Conservation (phyloP, 2,888 invertebrate genomes). For the Limenitis camilla region DNA sequence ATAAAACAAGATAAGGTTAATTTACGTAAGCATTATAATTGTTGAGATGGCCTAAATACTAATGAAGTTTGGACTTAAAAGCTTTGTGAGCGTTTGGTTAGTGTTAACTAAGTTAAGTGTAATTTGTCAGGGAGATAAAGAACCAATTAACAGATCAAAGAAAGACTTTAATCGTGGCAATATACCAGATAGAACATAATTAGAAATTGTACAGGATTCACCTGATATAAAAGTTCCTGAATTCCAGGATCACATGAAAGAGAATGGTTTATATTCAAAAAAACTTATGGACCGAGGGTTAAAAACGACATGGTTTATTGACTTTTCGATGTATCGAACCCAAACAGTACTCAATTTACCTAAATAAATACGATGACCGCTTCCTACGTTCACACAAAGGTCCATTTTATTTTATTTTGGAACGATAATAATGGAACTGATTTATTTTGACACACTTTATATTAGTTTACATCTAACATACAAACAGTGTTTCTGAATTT, state of each 20-base stretch:
- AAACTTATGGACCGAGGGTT: background rate
- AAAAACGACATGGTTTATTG: slow-evolving; percentile 5
- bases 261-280: background rate
- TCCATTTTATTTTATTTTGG: no score
- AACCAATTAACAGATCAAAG: background rate
- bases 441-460: no score
- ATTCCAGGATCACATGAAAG: background rate
- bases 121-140: background rate
- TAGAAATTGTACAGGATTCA: no score
- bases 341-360: slow-evolving; percentile 3
- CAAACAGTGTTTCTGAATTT: no score
- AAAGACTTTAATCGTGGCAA: no score
- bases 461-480: no score
- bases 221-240: no score
- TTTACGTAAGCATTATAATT: slow-evolving; percentile 28
- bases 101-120: background rate
- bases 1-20: slow-evolving; percentile 29
- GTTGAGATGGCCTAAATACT: slow-evolving; percentile 26
- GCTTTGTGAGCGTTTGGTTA: background rate
- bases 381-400: no score
- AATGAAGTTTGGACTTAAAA: slow-evolving; percentile 17
- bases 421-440: no score
- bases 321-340: slow-evolving; percentile 1
- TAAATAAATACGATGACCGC: slow-evolving; percentile 2
- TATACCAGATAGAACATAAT: no score